Base-by-base conservation (phyloP, 1,140 invertebrate species). In the Bombus affinis region DNA sequence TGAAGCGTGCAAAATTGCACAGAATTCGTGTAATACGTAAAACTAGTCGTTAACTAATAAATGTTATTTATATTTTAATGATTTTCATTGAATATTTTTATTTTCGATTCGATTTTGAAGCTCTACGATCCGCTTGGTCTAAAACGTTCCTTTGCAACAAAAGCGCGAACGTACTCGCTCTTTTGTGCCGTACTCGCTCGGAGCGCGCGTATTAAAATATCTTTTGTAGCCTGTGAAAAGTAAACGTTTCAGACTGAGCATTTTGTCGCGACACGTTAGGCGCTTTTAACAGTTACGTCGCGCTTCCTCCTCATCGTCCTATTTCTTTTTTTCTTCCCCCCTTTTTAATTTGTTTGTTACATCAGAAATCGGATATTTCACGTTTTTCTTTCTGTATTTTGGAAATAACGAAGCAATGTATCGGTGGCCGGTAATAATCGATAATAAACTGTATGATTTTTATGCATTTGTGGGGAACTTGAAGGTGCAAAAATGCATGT, bases 201-300 rank as follows among this genome's bases (percentile, higher is more conserved):
- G 32, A 9, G 37, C 22, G 73, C 47, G 35, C 15, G 32, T 83
- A 75, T 83, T 81, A 62, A 77, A 83, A 71, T 71, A 62, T 85
- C 68, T 78, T 85, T 85, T 85, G 66, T 72, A 76, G n/a, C 76
- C 76, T 80, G 10, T 62, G 57, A 44, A 78, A 84, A 71, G 83
- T 72, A 72, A 85, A 85, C 68, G 76, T 53, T 85, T 72, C 32
- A 47, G 32, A 65, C 68, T 15, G 39, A 72, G 57, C 65, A 70
- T 78, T 70, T 72, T 80, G 66, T 80, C 53, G 57, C 47, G 22
- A 62, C 39, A 42, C 39, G 32, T 42, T 53, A 37, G 44, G 39
- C 73, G 32, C 68, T 72, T 72, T 83, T 47, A 47, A 80, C 68
- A 44, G 44, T n/a, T 78, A 2, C 37, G 22, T 78, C 44, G 3